Evolutionary conservation across 2,797 vertebrate genomes (phyloP).

Genomic region (Masticophis lateralis): DNA sequence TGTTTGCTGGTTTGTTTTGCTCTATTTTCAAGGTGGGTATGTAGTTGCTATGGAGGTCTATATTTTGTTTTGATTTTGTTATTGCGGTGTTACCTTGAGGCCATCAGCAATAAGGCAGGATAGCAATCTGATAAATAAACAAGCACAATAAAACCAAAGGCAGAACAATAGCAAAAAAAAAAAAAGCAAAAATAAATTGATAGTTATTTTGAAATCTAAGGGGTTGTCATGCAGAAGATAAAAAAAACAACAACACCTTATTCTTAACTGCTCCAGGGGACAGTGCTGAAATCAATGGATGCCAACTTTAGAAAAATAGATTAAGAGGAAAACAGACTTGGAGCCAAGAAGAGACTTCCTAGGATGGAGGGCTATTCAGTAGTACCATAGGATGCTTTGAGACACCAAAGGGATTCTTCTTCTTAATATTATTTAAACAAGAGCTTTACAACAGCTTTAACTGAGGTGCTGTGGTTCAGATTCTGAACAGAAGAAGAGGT

Average conservation of each 20-base stretch:
- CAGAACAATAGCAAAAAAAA: neutral
- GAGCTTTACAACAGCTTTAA: neutral
- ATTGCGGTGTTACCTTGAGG: neutral
- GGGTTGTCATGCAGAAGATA: neutral
- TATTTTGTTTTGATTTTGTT: neutral
- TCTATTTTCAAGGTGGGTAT: neutral
- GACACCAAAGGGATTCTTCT: neutral
- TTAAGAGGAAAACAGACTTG: neutral
- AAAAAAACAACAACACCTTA: neutral
- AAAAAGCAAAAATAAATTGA: neutral
- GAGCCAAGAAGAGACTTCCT: neutral
- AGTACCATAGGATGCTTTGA: neutral
- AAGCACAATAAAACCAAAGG: neutral
- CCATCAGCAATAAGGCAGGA: neutral
- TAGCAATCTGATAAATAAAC: neutral
- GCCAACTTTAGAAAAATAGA: neutral
- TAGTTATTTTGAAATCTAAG: neutral
- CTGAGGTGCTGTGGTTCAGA: neutral
- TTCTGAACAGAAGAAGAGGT: neutral
- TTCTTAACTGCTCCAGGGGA: neutral
- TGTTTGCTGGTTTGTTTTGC: neutral
- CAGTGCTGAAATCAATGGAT: neutral
- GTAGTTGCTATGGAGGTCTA: neutral
- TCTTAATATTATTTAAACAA: neutral
- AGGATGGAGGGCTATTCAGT: neutral